Percentiles rank a stretch among this genome's conserved stretches.
phyloP scores from a whole-genome alignment of 2,797 vertebrate species.

The Caiman crocodilus region DNA sequence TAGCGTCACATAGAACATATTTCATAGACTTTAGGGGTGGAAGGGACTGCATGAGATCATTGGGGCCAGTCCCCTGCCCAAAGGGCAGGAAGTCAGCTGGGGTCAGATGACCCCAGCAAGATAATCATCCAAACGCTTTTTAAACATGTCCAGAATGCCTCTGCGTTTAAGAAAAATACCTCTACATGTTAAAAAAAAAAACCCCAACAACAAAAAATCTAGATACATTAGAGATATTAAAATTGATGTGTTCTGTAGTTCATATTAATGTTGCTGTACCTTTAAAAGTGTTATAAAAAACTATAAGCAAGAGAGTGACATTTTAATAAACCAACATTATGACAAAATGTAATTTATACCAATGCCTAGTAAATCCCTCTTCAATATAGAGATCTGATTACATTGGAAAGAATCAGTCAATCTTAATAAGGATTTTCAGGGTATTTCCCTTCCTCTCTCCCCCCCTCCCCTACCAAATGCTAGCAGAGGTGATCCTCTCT shows the following conservation, averaged over 20 bases:
- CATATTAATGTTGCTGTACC: constrained; percentile 35
- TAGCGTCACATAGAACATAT: not conserved
- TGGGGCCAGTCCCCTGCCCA: no score
- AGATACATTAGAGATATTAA: constrained; percentile 53
- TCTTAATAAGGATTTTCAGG: constrained; percentile 31
- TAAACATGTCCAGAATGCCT: no score
- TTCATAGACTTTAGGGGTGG: no score
- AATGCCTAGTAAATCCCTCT: constrained; percentile 73
- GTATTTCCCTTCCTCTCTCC: not conserved
- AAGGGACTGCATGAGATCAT: no score
- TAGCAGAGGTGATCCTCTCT: not conserved
- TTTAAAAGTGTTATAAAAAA: constrained; percentile 72
- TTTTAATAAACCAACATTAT: constrained; percentile 69
- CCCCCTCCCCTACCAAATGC: not conserved
- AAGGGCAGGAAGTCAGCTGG: no score
- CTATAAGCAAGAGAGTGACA: constrained; percentile 74
- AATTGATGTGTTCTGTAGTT: constrained; percentile 27
- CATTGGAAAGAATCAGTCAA: constrained; percentile 61
- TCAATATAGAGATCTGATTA: constrained; percentile 73
- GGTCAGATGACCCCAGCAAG: no score
- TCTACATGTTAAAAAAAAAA: not conserved
- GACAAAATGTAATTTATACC: constrained; percentile 76
- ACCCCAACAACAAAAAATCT: not conserved
- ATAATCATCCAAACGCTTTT: no score
- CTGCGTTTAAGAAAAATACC: constrained; percentile 1